Evolutionary conservation across 2,888 invertebrate species (phyloP).

Genomic region (Fragum sueziense): DNA sequence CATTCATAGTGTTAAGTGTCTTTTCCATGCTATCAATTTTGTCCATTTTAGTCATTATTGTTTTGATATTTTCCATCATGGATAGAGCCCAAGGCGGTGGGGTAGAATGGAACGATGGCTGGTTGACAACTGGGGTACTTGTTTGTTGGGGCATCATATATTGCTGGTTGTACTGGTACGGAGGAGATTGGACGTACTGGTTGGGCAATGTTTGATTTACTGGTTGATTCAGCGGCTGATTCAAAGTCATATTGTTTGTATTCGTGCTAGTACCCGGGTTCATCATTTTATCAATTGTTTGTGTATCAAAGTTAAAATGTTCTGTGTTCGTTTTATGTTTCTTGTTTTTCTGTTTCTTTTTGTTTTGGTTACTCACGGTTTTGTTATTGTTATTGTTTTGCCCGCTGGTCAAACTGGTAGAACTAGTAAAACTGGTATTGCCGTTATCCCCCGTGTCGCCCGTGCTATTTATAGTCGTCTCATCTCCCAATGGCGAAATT

Average conservation of each 20-base stretch:
- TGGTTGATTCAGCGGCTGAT: not conserved
- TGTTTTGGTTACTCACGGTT: no score
- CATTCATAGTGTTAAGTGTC: constrained; percentile 25
- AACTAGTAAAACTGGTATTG: no score
- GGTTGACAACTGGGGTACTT: not conserved
- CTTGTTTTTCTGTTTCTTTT: no score
- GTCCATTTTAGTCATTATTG: constrained; percentile 16
- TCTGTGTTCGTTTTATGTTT: not conserved
- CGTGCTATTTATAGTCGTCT: no score
- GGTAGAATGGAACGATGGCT: not conserved
- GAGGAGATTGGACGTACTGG: constrained; percentile 2
- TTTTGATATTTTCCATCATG: constrained; percentile 29
- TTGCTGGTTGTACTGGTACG: constrained; percentile 5
- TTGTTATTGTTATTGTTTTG: no score
- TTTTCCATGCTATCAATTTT: constrained; percentile 35
- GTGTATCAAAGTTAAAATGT: not conserved
- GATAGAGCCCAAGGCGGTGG: constrained; percentile 23
- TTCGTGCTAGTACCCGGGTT: not conserved
- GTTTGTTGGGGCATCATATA: not conserved
- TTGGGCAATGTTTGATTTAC: not conserved
- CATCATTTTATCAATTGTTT: not conserved
- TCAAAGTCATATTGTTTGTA: not conserved
- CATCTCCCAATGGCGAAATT: no score
- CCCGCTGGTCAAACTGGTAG: no score
- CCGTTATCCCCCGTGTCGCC: no score